Evolutionary conservation across 2,113 vertebrate species (phyloP), one percentile per base, ranked within the genome.

Genomic region (Chloroceryle aenea): DNA sequence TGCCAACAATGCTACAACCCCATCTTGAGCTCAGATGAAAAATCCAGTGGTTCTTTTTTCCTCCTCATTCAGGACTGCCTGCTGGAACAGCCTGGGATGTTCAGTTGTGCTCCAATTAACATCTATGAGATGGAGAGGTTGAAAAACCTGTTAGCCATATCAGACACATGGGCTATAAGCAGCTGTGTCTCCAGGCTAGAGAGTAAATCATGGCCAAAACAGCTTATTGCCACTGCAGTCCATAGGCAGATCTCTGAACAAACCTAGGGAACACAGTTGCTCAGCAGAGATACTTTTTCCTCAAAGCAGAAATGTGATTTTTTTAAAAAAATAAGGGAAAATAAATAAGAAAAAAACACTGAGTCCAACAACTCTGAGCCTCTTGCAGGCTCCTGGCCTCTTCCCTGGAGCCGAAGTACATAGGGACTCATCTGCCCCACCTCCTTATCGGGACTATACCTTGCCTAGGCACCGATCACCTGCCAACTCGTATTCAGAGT

Each of bases 1-100:
- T 32, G 50, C 50, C 50, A 69, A 22, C 26, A 74, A 18, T 1
- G 0, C n/a, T 52, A 52, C 0, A 0, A 43, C 9, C 21, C 12
- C 48, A 38, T 8, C 22, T 19, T 3, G 3, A 82, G 20, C 32
- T 83, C 34, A 45, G 45, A 73, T 0, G 3, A 1, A 25, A 50
- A 66, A 72, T 36, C 23, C 16, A 66, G 17, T 1, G 0, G 6
- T n/a, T 90, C 21, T 56, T 88, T 88, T 43, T 40, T 84, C 59
- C 9, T 74, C 64, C 38, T 68, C 59, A 7, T 22, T 72, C 2
- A 3, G 17, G 43, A 79, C 12, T 30, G 11, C 40, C 32, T 73
- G 34, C 40, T 26, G 14, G 10, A 56, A 73, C 43, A 69, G 55
- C 11, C 45, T 25, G 9, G 9, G 13, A 52, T 32, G 48, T 1